phyloP scores from a whole-genome alignment of 2,888 invertebrate species.

The Omphaloscelis lunosa region DNA sequence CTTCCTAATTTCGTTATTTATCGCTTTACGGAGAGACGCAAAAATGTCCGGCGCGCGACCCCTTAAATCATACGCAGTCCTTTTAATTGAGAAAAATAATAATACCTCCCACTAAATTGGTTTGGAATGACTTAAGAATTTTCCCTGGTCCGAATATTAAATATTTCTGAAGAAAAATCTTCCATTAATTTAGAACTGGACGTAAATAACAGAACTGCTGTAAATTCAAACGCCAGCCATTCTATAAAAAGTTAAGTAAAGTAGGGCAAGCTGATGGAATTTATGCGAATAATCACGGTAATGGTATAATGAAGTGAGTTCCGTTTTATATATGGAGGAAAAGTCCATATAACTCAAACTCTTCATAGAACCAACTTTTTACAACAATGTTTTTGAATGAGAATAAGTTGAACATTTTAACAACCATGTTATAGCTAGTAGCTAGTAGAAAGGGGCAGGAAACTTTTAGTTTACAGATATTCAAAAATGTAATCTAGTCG shows the following conservation, averaged over 20 bases:
- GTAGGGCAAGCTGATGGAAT: constrained; percentile 40
- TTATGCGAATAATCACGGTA: constrained; percentile 54
- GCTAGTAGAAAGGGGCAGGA: neutral
- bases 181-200: constrained; percentile 69
- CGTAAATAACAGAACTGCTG: constrained; percentile 58
- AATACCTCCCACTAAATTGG: constrained; percentile 76
- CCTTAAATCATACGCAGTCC: constrained; percentile 79
- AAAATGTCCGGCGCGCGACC: constrained; percentile 76
- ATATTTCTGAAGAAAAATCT: constrained; percentile 62
- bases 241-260: constrained; percentile 42
- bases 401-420: neutral
- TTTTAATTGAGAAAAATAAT: constrained; percentile 87
- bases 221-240: constrained; percentile 54
- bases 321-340: constrained; percentile 40
- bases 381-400: neutral
- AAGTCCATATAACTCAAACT: neutral
- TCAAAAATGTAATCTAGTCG: neutral
- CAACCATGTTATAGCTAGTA: neutral
- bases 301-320: constrained; percentile 36
- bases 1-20: constrained; percentile 84
- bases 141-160: constrained; percentile 77
- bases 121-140: constrained; percentile 77
- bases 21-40: constrained; percentile 73
- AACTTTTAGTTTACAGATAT: neutral
- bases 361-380: neutral